Evolutionary conservation across 2,113 vertebrate species (phyloP), one percentile per base, ranked within the genome.

Genomic region (Pedetes capensis): DNA sequence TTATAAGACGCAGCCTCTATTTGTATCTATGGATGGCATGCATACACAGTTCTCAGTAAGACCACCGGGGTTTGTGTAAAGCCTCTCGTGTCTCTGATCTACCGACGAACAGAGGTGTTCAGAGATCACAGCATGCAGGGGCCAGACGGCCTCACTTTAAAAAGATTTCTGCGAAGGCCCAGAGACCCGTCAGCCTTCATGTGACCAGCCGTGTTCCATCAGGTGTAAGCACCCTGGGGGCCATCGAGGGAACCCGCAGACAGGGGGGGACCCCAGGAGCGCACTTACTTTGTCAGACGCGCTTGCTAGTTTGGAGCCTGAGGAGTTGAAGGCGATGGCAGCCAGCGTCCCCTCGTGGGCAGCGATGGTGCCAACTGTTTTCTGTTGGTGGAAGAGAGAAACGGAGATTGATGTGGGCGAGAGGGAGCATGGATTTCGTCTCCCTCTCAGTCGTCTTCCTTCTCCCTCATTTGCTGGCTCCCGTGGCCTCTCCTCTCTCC

Each of bases 291-390:
- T 99, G 98, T 99, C 99, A 0, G 99, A 99, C 4, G 99, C 99
- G 6, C 99, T 99, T 69, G 99, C 99, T 80, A 99, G 98, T 97
- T 99, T 99, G 39, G 98, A 98, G 95, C 99, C 99, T 0, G 98
- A 98, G 94, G 98, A 98, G 59, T 99, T 99, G 98, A 99, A 99
- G 95, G 98, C 47, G 44, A 99, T 97, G n/a, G 99, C 99, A 0
- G 99, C 99, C 97, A 99, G 98, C 0, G 98, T 98, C 29, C 99
- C 99, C 0, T 99, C 99, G 0, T 99, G 99, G 96, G 99, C 99
- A 80, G 99, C 99, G 32, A 99, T 99, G 11, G 98, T 97, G 66
- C 99, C 99, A 95, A 99, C 98, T 0, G 98, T 98, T 98, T 98
- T 99, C 99, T 99, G 97, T 34, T 6, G 89, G 95, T 57, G 83